These are phyloP conservation scores for Melanotaenia maccullochi DNA, from an alignment of 2,797 vertebrate genomes.

Conservation along the genomic window DNA sequence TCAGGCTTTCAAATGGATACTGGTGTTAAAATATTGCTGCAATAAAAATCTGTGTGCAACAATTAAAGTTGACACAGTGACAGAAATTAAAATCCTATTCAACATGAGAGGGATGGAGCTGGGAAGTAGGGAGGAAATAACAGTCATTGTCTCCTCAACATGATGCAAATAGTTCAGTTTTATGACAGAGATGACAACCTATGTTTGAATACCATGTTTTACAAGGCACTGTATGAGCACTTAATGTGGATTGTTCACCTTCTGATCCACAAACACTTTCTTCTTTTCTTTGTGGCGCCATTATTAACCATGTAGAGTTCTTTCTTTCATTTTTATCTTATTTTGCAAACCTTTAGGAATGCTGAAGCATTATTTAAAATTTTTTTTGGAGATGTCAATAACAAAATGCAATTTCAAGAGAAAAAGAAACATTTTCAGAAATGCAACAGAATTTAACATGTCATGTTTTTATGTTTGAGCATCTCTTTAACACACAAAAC, in stretches of 20 bases:
- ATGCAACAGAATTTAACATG: too few relatives aligned
- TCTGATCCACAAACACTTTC: background rate
- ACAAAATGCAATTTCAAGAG: too few relatives aligned
- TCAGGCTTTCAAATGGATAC: background rate
- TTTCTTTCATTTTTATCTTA: conserved; percentile 18
- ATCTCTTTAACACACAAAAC: too few relatives aligned
- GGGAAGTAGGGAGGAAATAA: conserved; percentile 17
- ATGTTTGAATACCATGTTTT: conserved; percentile 8
- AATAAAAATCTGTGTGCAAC: conserved; percentile 3
- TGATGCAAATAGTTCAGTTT: conserved; percentile 7
- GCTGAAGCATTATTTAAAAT: background rate
- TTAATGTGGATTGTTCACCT: conserved; percentile 1
- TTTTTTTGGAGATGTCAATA: too few relatives aligned
- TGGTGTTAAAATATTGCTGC: background rate
- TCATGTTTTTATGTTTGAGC: too few relatives aligned
- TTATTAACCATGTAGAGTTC: conserved; percentile 1
- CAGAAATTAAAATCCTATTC: conserved; percentile 27
- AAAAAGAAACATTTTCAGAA: too few relatives aligned
- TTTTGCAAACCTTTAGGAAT: background rate
- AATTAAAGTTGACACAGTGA: conserved; percentile 27
- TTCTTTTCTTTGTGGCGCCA: background rate
- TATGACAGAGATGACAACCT: conserved; percentile 3
- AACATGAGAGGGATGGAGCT: background rate
- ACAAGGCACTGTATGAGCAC: background rate
- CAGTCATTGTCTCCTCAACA: conserved; percentile 10